phyloP scores from a whole-genome alignment of 2,888 invertebrate genomes.

The Pyrochroa serraticornis region DNA sequence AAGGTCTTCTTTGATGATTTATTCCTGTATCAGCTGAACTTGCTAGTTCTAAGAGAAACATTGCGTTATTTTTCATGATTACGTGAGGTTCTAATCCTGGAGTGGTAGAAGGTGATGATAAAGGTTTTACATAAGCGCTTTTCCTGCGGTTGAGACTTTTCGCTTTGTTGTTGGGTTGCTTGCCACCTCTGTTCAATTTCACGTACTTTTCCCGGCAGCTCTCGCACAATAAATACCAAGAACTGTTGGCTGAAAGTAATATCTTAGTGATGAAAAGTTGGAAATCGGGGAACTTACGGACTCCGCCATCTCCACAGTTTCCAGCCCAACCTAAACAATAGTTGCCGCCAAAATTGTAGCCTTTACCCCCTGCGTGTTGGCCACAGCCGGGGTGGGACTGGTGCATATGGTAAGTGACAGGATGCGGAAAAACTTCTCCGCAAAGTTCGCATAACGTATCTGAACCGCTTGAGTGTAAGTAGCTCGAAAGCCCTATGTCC shows the following conservation, averaged over 20 bases:
- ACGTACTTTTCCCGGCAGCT: conserved; percentile 82
- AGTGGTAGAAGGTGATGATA: conserved; percentile 48
- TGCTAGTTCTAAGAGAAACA: conserved; percentile 89
- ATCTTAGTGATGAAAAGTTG: neutral
- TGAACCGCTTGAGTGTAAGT: conserved; percentile 43
- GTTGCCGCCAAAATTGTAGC: conserved; percentile 89
- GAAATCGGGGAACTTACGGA: conserved; percentile 59
- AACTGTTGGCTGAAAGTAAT: conserved; percentile 62
- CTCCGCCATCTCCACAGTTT: conserved; percentile 85
- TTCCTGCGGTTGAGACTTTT: conserved; percentile 50
- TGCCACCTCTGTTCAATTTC: conserved; percentile 52
- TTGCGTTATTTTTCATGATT: conserved; percentile 90
- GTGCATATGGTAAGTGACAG: conserved; percentile 92
- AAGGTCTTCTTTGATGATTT: conserved; percentile 49
- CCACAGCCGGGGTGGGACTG: conserved; percentile 91
- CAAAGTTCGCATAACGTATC: conserved; percentile 82
- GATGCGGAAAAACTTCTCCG: conserved; percentile 75
- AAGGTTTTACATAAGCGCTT: conserved; percentile 38
- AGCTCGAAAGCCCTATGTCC: conserved; percentile 50
- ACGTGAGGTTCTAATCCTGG: conserved; percentile 61
- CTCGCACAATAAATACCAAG: conserved; percentile 94
- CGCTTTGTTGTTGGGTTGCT: conserved; percentile 46
- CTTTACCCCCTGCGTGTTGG: conserved; percentile 81
- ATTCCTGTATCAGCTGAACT: conserved; percentile 68
- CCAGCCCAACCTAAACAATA: conserved; percentile 90